These are phyloP conservation scores for Puntigrus tetrazona DNA, from an alignment of 2,113 vertebrate species.

Conservation along the genomic window DNA sequence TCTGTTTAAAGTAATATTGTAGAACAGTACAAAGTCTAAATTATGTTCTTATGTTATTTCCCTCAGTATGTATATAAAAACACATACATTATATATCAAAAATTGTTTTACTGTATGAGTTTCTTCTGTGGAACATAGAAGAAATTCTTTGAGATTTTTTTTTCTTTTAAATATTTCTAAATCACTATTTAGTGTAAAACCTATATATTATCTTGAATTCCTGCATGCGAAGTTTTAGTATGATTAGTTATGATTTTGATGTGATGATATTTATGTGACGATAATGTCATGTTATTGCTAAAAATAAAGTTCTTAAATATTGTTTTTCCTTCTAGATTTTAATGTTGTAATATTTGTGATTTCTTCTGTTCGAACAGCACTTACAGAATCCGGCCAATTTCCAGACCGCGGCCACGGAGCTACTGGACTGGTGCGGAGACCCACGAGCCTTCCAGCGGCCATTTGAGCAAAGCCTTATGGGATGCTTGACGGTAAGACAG, in stretches of 20 bases:
- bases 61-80: too few species aligned
- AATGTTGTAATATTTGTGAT: constrained; percentile 19
- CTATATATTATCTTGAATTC: background rate
- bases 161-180: background rate
- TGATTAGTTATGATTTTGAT: background rate
- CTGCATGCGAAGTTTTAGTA: background rate
- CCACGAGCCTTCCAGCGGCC: constrained; percentile 97
- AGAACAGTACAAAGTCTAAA: too few species aligned
- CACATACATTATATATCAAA: too few species aligned
- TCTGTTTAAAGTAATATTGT: background rate
- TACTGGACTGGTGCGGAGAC: constrained; percentile 99
- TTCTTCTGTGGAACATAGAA: background rate
- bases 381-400: constrained; percentile 99
- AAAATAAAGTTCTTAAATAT: background rate
- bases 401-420: constrained; percentile 97
- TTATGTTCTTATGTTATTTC: background rate
- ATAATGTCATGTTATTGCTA: background rate
- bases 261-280: background rate
- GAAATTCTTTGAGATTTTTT: background rate
- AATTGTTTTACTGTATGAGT: background rate
- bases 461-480: constrained; percentile 99
- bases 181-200: background rate
- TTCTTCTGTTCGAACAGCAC: constrained; percentile 80
- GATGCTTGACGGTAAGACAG: constrained; percentile 92
- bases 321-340: background rate